Evolutionary conservation across 2,888 invertebrate genomes (phyloP).

Genomic region (Watsonalla binaria): DNA sequence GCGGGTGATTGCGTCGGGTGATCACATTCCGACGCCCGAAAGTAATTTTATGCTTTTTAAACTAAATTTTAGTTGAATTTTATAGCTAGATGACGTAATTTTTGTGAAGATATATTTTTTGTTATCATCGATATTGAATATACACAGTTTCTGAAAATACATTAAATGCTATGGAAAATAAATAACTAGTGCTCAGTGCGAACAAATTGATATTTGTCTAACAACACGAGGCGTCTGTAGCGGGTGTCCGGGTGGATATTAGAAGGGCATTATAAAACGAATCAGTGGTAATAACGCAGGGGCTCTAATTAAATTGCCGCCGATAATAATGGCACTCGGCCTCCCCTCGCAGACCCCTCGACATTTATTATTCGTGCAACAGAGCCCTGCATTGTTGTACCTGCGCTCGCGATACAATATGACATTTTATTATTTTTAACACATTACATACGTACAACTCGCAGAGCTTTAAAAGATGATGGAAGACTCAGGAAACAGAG

Average conservation of each 20-base stretch:
- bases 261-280: conserved; percentile 70
- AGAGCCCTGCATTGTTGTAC: conserved; percentile 43
- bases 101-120: conserved; percentile 14
- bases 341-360: conserved; percentile 69
- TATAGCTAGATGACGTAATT: conserved; percentile 21
- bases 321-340: conserved; percentile 72
- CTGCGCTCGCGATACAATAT: conserved; percentile 16
- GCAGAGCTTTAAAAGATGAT: conserved; percentile 9
- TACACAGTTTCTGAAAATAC: neutral
- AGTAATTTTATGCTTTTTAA: conserved; percentile 77
- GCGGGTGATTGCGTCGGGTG: conserved; percentile 66
- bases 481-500: too few relatives aligned
- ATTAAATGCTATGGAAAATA: conserved; percentile 11
- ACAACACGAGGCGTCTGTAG: conserved; percentile 31
- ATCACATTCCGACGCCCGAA: conserved; percentile 67
- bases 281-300: conserved; percentile 74
- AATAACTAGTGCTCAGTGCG: conserved; percentile 39
- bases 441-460: neutral
- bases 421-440: conserved; percentile 1
- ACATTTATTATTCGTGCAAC: conserved; percentile 71
- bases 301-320: conserved; percentile 78
- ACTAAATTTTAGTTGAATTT: conserved; percentile 50
- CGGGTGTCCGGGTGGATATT: conserved; percentile 40
- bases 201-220: conserved; percentile 37
- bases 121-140: neutral